A percentile compares a stretch with the other conserved stretches of the same genome.
Conservation (phyloP, 2,888 invertebrate species). For the Troglohyphantes excavatus region DNA sequence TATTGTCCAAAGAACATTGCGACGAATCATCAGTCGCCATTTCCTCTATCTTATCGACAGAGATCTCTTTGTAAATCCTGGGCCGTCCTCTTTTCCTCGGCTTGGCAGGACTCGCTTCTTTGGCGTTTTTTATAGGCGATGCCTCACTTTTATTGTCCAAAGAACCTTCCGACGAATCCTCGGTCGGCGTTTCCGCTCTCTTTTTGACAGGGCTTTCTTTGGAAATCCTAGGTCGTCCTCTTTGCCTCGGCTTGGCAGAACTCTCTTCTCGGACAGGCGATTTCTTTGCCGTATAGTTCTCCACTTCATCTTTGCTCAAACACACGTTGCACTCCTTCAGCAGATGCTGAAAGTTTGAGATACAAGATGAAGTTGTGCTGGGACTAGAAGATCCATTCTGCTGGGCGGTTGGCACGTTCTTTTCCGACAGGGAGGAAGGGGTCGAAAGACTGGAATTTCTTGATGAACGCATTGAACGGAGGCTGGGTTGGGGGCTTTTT, state of each 20-base stretch:
- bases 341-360: neutral
- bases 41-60: too few relatives aligned
- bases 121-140: neutral
- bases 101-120: neutral
- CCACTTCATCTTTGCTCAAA: slow-evolving; percentile 27
- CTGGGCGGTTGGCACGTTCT: neutral
- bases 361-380: neutral
- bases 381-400: slow-evolving; percentile 8
- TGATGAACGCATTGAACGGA: neutral
- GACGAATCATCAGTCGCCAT: too few relatives aligned
- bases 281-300: neutral
- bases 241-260: neutral
- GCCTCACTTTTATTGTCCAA: too few relatives aligned
- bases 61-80: neutral
- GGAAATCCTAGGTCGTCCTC: neutral
- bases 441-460: neutral
- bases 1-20: too few relatives aligned
- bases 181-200: neutral
- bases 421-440: neutral
- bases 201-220: neutral
- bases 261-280: neutral
- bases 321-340: slow-evolving; percentile 53
- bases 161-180: too few relatives aligned
- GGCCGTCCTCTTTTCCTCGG: neutral
- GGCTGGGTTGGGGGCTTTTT: neutral